Conservation (phyloP, 2,113 vertebrate genomes). For the Apeltes quadracus region DNA sequence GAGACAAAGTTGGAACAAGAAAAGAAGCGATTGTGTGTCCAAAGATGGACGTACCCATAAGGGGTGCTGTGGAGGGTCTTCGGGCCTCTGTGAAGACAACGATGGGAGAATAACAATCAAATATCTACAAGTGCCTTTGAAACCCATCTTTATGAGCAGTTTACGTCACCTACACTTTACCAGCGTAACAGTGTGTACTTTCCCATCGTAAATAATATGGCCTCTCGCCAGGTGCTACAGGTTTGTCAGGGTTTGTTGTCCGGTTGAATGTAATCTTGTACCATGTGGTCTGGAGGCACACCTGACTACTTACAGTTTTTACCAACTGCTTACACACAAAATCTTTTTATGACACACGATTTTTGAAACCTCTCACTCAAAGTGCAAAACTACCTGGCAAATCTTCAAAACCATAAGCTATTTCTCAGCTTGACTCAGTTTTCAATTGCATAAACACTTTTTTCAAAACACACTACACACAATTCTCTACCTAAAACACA, state of each 20-base stretch:
- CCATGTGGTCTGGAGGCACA: neutral
- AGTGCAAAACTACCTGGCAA: no score
- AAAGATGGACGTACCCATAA: constrained; percentile 39
- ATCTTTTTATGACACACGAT: no score
- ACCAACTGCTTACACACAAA: no score
- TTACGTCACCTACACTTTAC: accelerated
- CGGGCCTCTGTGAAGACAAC: constrained; percentile 16
- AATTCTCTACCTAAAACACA: no score
- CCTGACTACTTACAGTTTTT: neutral
- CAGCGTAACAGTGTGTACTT: neutral
- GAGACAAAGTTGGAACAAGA: neutral
- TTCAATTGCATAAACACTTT: no score
- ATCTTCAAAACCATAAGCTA: no score
- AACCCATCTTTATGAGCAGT: neutral
- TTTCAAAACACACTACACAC: no score
- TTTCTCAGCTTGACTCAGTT: no score
- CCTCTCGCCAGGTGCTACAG: neutral
- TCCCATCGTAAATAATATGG: neutral
- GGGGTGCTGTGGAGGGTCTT: constrained; percentile 26
- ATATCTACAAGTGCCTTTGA: accelerated
- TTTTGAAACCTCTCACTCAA: no score
- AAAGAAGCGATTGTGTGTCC: neutral
- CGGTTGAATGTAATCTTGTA: neutral
- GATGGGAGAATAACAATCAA: neutral
- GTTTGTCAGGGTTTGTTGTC: accelerated